Conservation (phyloP, 1,140 invertebrate species). For the Drosophila sucinea region DNA sequence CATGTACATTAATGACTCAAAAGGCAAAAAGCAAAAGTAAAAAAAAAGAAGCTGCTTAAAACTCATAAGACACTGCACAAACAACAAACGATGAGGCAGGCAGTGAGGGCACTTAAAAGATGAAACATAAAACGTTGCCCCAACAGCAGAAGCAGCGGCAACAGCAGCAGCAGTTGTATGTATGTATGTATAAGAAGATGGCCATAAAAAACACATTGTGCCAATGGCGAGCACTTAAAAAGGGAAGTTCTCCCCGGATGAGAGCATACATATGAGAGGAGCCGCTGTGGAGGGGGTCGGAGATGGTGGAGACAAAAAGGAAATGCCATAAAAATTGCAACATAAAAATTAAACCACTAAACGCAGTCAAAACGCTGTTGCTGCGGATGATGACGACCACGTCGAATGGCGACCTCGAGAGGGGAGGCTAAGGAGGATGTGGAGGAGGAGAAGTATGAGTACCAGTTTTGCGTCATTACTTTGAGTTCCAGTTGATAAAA, state of each 20-base stretch:
- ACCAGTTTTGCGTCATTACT: constrained; percentile 19
- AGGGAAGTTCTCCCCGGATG: constrained; percentile 35
- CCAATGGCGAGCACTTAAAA: constrained; percentile 65
- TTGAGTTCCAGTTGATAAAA: constrained; percentile 28
- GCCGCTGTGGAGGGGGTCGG: constrained; percentile 6
- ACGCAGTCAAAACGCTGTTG: constrained; percentile 59
- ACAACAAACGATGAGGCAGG: constrained; percentile 58
- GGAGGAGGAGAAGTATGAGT: not conserved
- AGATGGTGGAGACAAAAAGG: constrained; percentile 23
- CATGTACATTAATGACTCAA: constrained; percentile 55
- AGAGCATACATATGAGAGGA: constrained; percentile 7
- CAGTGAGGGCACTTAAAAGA: constrained; percentile 68
- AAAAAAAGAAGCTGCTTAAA: constrained; percentile 53
- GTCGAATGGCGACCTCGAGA: not conserved
- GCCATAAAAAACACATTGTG: constrained; percentile 79
- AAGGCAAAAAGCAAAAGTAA: constrained; percentile 29
- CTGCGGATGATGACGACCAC: constrained; percentile 6
- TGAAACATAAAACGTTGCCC: constrained; percentile 75
- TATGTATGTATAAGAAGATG: constrained; percentile 35
- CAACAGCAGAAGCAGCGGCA: constrained; percentile 10
- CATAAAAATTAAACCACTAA: constrained; percentile 81
- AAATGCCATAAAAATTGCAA: constrained; percentile 65
- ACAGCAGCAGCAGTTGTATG: constrained; percentile 1
- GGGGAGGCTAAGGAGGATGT: not conserved
- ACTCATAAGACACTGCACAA: constrained; percentile 39